These are phyloP conservation scores for Cyclopterus lumpus DNA, from an alignment of 2,797 vertebrate genomes.

Conservation along the genomic window DNA sequence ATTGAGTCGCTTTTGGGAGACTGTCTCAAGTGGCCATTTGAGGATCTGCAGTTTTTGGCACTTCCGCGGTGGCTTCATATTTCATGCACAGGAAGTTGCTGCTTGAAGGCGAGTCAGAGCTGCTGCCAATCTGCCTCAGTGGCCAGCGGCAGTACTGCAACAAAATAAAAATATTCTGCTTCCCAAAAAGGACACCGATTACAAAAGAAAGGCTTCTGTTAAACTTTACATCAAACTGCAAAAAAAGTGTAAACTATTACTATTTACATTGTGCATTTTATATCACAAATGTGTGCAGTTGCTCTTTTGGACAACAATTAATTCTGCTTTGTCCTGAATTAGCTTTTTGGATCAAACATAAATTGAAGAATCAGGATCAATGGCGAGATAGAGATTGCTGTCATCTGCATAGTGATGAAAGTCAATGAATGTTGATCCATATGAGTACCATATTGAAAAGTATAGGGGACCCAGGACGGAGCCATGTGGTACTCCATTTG, in stretches of 20 bases:
- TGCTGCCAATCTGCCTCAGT: neutral
- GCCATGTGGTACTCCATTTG: neutral
- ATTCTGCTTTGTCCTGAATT: neutral
- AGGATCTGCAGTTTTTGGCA: too few relatives aligned
- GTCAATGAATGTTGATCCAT: neutral
- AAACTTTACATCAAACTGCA: neutral
- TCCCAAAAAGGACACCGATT: too few relatives aligned
- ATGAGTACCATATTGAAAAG: neutral
- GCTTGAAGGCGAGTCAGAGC: too few relatives aligned
- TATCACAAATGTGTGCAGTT: neutral
- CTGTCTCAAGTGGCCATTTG: too few relatives aligned
- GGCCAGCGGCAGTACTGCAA: neutral
- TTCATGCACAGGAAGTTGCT: too few relatives aligned
- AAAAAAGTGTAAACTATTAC: neutral
- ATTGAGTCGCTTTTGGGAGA: too few relatives aligned
- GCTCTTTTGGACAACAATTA: neutral
- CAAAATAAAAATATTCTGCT: neutral
- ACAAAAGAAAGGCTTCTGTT: neutral
- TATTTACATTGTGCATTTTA: neutral
- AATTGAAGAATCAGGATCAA: neutral
- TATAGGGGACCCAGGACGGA: neutral
- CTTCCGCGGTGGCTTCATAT: too few relatives aligned
- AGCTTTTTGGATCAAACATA: neutral
- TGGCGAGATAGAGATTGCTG: neutral
- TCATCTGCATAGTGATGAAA: constrained; percentile 3